Percentiles rank a stretch among this genome's conserved stretches.
Evolutionary conservation across 64 coral and sea anemone species (phyloP).

Genomic region (Montipora cactus): DNA sequence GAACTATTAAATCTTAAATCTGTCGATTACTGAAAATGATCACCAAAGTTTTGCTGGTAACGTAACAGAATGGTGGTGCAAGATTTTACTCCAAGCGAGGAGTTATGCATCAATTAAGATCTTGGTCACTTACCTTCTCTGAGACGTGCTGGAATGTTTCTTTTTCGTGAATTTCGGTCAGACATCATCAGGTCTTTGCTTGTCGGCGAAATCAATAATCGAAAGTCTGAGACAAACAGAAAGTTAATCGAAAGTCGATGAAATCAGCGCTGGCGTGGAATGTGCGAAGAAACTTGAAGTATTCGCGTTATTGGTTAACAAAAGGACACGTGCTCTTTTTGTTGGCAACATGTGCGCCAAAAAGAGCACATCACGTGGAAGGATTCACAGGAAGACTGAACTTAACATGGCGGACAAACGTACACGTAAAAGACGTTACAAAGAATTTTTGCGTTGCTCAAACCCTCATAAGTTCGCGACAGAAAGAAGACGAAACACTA

Average conservation of each 20-base stretch:
- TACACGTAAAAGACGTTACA: background rate
- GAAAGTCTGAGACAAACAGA: background rate
- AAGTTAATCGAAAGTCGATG: background rate
- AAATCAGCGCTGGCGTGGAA: background rate
- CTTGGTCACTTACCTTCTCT: conserved; percentile 13
- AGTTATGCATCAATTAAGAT: background rate
- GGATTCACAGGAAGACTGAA: background rate
- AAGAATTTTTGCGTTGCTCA: background rate
- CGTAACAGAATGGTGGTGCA: background rate
- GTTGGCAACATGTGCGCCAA: background rate
- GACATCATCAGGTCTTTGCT: background rate
- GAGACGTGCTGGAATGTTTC: background rate
- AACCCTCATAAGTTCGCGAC: background rate
- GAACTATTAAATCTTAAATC: background rate
- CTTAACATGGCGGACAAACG: background rate
- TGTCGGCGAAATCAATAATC: background rate
- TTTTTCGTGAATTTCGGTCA: background rate
- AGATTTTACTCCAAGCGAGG: background rate
- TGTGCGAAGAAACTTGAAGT: background rate
- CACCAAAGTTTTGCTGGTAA: background rate
- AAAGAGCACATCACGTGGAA: background rate
- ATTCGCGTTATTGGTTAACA: background rate
- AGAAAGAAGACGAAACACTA: background rate
- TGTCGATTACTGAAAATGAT: background rate
- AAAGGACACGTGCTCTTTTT: background rate